These are phyloP conservation scores for Poecilia gillii DNA, from an alignment of 2,797 vertebrate species.

Conservation along the genomic window DNA sequence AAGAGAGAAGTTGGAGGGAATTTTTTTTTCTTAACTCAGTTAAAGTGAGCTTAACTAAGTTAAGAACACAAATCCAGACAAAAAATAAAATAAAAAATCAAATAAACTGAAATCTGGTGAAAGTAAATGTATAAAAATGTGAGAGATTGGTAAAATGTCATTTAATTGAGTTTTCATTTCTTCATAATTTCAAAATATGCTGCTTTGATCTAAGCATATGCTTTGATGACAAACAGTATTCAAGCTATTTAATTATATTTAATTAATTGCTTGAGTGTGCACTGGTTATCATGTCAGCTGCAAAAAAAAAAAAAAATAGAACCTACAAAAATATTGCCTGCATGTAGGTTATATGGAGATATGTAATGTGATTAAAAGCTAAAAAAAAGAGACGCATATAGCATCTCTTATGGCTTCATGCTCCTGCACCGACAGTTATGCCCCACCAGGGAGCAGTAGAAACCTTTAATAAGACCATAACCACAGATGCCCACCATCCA, in stretches of 20 bases:
- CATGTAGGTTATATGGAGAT: neutral
- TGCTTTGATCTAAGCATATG: slow-evolving; percentile 1
- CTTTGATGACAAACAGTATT: slow-evolving; percentile 5
- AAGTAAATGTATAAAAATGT: neutral
- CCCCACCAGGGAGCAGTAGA: slow-evolving; percentile 78
- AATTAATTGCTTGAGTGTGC: neutral
- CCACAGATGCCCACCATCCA: slow-evolving; percentile 46
- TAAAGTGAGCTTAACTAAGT: neutral
- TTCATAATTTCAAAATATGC: neutral
- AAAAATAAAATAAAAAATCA: neutral
- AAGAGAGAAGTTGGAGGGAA: neutral
- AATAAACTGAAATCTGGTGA: neutral
- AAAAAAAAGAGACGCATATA: neutral
- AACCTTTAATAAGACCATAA: slow-evolving; percentile 65
- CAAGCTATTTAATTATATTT: neutral
- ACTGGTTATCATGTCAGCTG: neutral
- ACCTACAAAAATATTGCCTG: neutral
- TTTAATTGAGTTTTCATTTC: slow-evolving; percentile 4
- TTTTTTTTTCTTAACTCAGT: slow-evolving; percentile 17
- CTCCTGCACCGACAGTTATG: slow-evolving; percentile 38
- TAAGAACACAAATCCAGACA: neutral
- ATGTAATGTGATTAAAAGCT: neutral
- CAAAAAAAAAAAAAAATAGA: neutral
- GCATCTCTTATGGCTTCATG: neutral
- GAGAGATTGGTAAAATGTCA: neutral